A percentile compares a stretch with the other conserved stretches of the same genome.
phyloP scores from a whole-genome alignment of 2,113 vertebrate species.

The Platycercus adscitus region DNA sequence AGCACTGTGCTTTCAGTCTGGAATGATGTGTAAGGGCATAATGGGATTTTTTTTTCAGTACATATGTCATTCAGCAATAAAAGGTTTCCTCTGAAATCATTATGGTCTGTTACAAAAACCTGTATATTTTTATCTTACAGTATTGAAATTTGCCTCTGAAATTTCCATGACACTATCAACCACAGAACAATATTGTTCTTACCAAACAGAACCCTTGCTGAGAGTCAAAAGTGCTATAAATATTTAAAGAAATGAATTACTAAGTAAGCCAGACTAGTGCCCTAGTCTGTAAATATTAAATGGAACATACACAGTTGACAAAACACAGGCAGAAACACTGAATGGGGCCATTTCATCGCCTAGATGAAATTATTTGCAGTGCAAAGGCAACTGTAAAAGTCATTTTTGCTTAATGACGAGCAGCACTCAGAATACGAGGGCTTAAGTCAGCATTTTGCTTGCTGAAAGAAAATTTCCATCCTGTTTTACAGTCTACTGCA shows the following conservation, averaged over 20 bases:
- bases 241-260: conserved; percentile 68
- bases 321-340: conserved; percentile 13
- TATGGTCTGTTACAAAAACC: conserved; percentile 1
- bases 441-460: background rate
- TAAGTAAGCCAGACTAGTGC: background rate
- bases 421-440: background rate
- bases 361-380: conserved; percentile 6
- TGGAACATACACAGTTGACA: conserved; percentile 10
- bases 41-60: background rate
- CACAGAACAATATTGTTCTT: conserved; percentile 33
- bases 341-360: conserved; percentile 13
- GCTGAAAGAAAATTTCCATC: background rate
- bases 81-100: conserved; percentile 6
- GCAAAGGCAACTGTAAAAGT: background rate
- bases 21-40: background rate
- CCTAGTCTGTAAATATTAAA: conserved; percentile 31
- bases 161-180: conserved; percentile 43
- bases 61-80: conserved; percentile 4
- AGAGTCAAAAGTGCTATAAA: conserved; percentile 58
- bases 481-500: background rate
- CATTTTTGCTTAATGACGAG: background rate
- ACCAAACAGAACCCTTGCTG: conserved; percentile 21
- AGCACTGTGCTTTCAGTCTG: background rate
- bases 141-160: conserved; percentile 48
- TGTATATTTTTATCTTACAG: conserved; percentile 24